Evolutionary conservation across 2,113 vertebrate species (phyloP).

Genomic region (Eleginops maclovinus): DNA sequence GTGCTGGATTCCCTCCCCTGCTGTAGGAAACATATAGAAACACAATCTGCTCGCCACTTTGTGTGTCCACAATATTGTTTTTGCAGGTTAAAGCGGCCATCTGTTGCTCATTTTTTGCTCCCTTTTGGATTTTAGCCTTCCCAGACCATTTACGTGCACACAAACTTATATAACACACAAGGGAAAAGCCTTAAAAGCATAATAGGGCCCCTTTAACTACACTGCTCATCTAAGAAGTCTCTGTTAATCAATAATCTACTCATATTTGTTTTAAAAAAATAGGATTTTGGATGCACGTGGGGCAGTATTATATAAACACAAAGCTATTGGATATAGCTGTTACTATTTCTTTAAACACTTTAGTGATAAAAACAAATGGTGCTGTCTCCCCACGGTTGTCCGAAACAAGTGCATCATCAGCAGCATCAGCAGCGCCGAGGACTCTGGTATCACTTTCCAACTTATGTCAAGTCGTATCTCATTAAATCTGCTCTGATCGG

Average conservation of each 20-base stretch:
- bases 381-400: background rate
- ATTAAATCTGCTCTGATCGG: constrained; percentile 41
- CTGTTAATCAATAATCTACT: background rate
- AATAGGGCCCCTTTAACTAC: background rate
- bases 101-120: too few species aligned
- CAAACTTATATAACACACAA: too few species aligned
- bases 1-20: constrained; percentile 35
- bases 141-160: too few species aligned
- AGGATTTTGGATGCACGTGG: background rate
- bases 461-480: constrained; percentile 19
- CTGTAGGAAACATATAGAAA: constrained; percentile 36
- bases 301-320: background rate
- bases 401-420: background rate
- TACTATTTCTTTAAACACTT: background rate
- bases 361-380: background rate
- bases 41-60: constrained; percentile 19
- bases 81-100: background rate
- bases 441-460: constrained; percentile 32
- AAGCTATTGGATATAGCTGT: background rate
- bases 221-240: constrained; percentile 6
- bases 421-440: background rate
- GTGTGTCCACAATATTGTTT: constrained; percentile 18
- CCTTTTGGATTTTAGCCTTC: too few species aligned
- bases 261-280: background rate
- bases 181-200: too few species aligned